Percentiles rank a stretch among this genome's conserved stretches.
Evolutionary conservation across 2,113 vertebrate genomes (phyloP).

Genomic region (Proteles cristata): DNA sequence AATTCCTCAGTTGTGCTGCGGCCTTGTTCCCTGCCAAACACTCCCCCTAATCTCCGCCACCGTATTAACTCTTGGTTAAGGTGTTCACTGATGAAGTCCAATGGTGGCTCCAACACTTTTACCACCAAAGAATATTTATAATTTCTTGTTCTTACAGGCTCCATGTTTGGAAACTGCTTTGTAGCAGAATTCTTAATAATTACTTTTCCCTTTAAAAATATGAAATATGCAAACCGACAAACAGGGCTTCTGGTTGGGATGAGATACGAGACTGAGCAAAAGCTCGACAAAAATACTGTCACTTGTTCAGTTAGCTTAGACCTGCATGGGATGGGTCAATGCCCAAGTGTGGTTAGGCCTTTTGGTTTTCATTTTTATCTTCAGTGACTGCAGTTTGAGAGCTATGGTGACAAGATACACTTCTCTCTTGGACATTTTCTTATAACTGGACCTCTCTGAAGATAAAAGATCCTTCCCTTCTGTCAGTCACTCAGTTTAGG

Average conservation of each 20-base stretch:
- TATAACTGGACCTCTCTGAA: neutral
- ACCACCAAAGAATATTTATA: slow-evolving; percentile 24
- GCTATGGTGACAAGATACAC: neutral
- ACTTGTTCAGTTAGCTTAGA: neutral
- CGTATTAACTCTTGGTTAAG: slow-evolving; percentile 18
- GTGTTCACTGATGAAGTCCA: slow-evolving; percentile 37
- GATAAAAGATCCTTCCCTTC: neutral
- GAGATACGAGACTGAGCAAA: neutral
- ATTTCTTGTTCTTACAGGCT: slow-evolving; percentile 27
- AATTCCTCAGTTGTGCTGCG: neutral
- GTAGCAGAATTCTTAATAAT: slow-evolving; percentile 9
- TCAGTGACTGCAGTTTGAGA: neutral
- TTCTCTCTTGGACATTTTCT: neutral
- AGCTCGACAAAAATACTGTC: neutral
- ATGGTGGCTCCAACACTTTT: neutral
- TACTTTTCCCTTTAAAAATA: slow-evolving; percentile 45
- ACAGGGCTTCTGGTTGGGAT: neutral
- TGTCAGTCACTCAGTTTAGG: neutral
- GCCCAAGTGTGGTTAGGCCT: neutral
- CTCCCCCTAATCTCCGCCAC: neutral
- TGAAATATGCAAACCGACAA: neutral
- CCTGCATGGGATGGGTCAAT: neutral
- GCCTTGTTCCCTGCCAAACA: neutral
- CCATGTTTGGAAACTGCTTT: slow-evolving; percentile 15
- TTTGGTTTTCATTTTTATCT: neutral